Base-by-base conservation (phyloP, 2,888 invertebrate genomes). In the Clivina fossor region DNA sequence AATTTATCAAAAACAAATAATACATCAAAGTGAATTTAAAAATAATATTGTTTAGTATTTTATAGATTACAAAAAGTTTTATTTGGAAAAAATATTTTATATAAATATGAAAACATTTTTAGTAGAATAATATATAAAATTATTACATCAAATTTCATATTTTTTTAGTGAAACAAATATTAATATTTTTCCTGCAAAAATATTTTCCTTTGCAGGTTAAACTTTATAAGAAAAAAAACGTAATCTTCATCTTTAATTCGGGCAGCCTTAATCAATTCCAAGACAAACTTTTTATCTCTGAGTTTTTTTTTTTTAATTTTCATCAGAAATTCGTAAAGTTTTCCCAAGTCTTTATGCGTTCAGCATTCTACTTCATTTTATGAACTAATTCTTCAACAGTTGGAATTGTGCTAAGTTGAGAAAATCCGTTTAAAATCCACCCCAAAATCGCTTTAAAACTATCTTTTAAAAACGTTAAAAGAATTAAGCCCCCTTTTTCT, bases 241-340 rank as follows among this genome's bases (percentile, higher is more conserved):
- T 43, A 43, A 43, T 43, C 43, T 43, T 26, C 43, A 43, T 43
- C 22, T 43, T 43, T 43, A 43, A 43, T 43, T 43, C 35, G 35
- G 13, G 13, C 26, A 24, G 20, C 26, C 43, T 11, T 43, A 43
- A 43, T 43, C 43, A 43, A 43, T 43, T 43, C 43, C 22, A 26
- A 22, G 43, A 43, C 24, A 26, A 26, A 26, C 43, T 43, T 24
- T 20, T 43, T 43, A 43, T 43, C 43, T 38, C 19, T 8, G 38
- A 15, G 18, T 38, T 19, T n/a, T n/a, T n/a, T n/a, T n/a, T n/a
- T 38, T 43, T 43, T 43, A 26, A 43, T 41, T 41, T 41, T 13
- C 43, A 26, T 24, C 24, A 26, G 13, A 24, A 13, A 43, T 13
- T 22, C 24, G 22, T 43, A 22, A 24, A 43, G 43, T 43, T 43